Evolutionary conservation across 2,113 vertebrate genomes (phyloP).

Genomic region (Grus americana): DNA sequence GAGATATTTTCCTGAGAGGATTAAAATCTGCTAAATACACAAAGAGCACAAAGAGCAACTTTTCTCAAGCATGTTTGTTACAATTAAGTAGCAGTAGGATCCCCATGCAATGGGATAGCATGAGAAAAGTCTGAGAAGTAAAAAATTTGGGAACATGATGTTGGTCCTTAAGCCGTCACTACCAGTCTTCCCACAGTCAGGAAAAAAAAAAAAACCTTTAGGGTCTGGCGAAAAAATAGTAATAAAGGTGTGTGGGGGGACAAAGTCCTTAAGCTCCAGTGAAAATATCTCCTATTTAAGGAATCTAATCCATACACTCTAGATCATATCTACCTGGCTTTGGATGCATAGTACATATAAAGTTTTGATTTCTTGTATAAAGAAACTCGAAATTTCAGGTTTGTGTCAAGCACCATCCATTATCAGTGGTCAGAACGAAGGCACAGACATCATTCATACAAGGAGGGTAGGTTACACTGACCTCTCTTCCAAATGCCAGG

Average conservation of each 20-base stretch:
- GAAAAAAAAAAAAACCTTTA: neutral
- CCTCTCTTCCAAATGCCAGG: neutral
- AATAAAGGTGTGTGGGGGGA: accelerated
- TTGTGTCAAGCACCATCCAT: neutral
- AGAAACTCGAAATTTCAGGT: neutral
- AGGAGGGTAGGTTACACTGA: neutral
- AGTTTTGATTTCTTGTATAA: neutral
- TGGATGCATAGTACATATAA: neutral
- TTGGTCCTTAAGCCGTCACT: neutral
- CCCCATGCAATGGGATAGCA: neutral
- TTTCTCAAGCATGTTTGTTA: neutral
- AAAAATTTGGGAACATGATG: neutral
- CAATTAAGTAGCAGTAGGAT: neutral
- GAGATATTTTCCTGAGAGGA: neutral
- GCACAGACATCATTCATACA: neutral
- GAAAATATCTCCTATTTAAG: neutral
- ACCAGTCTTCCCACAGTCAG: neutral
- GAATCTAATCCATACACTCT: neutral
- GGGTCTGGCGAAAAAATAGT: neutral
- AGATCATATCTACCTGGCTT: neutral
- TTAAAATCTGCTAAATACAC: neutral
- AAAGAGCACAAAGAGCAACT: neutral
- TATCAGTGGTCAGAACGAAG: neutral
- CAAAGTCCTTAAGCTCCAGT: neutral
- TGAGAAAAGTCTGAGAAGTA: neutral